These are phyloP conservation scores for Salmo trutta DNA, from an alignment of 2,797 vertebrate genomes.

Conservation along the genomic window DNA sequence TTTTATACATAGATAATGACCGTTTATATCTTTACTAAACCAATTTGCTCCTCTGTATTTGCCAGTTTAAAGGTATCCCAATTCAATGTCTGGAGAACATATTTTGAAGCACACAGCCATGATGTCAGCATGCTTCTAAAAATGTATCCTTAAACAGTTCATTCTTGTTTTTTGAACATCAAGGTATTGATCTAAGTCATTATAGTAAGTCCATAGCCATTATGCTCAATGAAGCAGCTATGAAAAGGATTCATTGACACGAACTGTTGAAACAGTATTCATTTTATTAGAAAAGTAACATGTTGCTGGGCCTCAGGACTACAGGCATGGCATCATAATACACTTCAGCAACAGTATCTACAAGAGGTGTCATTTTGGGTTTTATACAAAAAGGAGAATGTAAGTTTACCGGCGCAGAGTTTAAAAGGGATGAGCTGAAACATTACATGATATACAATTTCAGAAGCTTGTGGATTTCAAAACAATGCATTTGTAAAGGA, in stretches of 20 bases:
- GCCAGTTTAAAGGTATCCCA: too few relatives aligned
- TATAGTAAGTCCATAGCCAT: background rate
- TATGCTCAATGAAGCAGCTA: background rate
- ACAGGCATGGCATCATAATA: constrained; percentile 76
- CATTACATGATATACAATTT: constrained; percentile 26
- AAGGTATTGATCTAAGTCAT: too few relatives aligned
- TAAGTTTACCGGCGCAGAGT: constrained; percentile 84
- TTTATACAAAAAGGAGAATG: constrained; percentile 80
- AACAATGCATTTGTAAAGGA: constrained; percentile 25
- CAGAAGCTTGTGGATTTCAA: constrained; percentile 17
- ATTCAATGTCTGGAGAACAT: too few relatives aligned
- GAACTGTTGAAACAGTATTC: constrained; percentile 22
- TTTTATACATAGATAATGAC: too few relatives aligned
- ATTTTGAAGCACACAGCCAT: too few relatives aligned
- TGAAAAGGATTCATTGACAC: background rate
- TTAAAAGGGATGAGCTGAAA: constrained; percentile 75
- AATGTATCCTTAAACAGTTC: too few relatives aligned
- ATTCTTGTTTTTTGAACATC: too few relatives aligned
- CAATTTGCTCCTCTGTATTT: too few relatives aligned
- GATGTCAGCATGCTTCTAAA: too few relatives aligned
- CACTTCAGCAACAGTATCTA: constrained; percentile 83
- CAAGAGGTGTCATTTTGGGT: constrained; percentile 64
- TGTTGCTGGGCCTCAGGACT: constrained; percentile 77
- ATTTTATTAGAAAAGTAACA: constrained; percentile 87
- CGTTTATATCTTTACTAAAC: too few relatives aligned